phyloP scores from a whole-genome alignment of 2,888 invertebrate species.

The Machimus atricapillus region DNA sequence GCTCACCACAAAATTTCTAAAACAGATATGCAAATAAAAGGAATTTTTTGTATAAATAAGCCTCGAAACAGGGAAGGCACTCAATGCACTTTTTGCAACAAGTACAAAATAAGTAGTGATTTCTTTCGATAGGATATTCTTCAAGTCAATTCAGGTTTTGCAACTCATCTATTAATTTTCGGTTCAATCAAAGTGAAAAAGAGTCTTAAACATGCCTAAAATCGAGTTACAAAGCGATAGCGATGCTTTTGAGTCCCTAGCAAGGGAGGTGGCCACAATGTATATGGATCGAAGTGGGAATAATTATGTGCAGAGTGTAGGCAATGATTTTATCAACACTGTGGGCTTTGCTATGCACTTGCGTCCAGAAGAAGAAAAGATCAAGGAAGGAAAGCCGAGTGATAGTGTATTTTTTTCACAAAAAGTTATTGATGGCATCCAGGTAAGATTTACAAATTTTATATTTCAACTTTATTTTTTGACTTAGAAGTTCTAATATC shows the following conservation, averaged over 20 bases:
- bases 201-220: background rate
- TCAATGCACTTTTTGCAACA: background rate
- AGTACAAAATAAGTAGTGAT: background rate
- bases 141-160: background rate
- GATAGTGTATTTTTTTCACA: background rate
- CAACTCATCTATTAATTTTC: background rate
- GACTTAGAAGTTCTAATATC: no score
- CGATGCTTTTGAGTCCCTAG: background rate
- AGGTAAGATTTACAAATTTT: background rate
- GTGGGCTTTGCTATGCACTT: background rate
- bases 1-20: background rate
- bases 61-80: background rate
- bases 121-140: background rate
- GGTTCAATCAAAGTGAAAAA: background rate
- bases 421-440: background rate
- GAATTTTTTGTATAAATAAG: background rate
- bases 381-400: background rate
- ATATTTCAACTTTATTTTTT: no score
- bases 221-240: background rate
- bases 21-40: background rate
- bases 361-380: background rate
- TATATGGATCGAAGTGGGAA: background rate
- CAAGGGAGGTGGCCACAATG: background rate
- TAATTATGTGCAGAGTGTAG: background rate
- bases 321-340: constrained; percentile 7